Evolutionary conservation across 2,113 vertebrate genomes (phyloP).

Genomic region (Spizaetus ornatus): DNA sequence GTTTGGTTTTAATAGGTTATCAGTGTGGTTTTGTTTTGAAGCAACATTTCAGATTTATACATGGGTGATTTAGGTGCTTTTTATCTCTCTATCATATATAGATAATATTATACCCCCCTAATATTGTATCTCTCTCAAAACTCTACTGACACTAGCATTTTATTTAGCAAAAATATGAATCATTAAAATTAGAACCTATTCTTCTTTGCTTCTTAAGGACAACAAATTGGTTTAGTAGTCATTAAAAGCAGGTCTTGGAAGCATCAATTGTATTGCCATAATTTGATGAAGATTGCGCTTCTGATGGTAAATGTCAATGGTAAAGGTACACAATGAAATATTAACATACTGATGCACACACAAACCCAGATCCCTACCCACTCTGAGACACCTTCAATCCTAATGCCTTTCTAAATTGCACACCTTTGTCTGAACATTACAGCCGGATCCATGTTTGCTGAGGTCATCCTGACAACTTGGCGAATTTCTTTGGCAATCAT

Average conservation of each 20-base stretch:
- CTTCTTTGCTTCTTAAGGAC: neutral
- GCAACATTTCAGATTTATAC: neutral
- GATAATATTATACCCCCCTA: neutral
- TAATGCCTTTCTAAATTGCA: slow-evolving; percentile 7
- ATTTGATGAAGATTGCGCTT: neutral
- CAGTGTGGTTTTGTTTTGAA: neutral
- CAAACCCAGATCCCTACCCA: neutral
- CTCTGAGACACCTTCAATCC: neutral
- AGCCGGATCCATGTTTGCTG: slow-evolving; percentile 95
- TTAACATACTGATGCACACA: neutral
- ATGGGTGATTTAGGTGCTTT: neutral
- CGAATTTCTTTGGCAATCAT: slow-evolving; percentile 98
- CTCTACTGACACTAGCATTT: neutral
- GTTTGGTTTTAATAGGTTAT: neutral
- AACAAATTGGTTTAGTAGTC: neutral
- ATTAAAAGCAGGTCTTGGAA: neutral
- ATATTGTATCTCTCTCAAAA: neutral
- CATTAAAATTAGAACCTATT: neutral
- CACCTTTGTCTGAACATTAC: slow-evolving; percentile 98
- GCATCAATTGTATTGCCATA: neutral
- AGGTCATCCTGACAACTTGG: slow-evolving; percentile 92
- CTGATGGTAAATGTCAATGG: neutral
- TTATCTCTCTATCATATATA: neutral
- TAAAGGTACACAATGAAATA: neutral
- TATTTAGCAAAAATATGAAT: neutral